Evolutionary conservation across 2,888 invertebrate species (phyloP).

Genomic region (Rapana venosa): DNA sequence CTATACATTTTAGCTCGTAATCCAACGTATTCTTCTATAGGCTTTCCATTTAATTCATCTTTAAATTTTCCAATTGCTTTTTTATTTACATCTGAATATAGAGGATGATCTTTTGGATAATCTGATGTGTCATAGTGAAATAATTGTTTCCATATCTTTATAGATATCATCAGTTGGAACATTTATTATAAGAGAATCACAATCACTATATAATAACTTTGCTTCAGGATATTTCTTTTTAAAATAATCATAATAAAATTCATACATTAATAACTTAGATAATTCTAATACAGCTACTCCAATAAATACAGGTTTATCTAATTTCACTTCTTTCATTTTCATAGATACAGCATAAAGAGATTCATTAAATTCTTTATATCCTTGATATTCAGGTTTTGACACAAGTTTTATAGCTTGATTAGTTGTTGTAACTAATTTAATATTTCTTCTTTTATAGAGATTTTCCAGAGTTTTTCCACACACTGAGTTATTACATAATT

Average conservation of each 20-base stretch:
- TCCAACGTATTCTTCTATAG: background rate
- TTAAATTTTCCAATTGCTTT: constrained; percentile 17
- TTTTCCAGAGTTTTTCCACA: background rate
- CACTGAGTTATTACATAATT: background rate
- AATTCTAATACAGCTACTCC: constrained; percentile 47
- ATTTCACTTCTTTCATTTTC: background rate
- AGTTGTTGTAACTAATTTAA: background rate
- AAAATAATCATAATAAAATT: constrained; percentile 48
- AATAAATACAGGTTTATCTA: constrained; percentile 50
- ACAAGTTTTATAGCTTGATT: background rate
- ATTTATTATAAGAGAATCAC: constrained; percentile 39
- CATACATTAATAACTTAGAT: constrained; percentile 49
- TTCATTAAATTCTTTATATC: constrained; percentile 4
- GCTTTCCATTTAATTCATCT: constrained; percentile 43
- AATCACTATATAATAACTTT: background rate
- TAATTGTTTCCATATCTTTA: constrained; percentile 45
- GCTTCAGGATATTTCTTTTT: constrained; percentile 26
- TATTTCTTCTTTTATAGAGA: background rate
- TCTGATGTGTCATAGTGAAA: constrained; percentile 46
- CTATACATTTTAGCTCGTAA: background rate
- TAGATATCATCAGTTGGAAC: constrained; percentile 44
- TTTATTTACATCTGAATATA: constrained; percentile 46
- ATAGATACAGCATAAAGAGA: background rate
- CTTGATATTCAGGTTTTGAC: background rate
- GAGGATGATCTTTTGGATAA: constrained; percentile 47